A percentile compares a stretch with the other conserved stretches of the same genome.
phyloP scores from a whole-genome alignment of 2,888 invertebrate species.

The Cheilosia variabilis region DNA sequence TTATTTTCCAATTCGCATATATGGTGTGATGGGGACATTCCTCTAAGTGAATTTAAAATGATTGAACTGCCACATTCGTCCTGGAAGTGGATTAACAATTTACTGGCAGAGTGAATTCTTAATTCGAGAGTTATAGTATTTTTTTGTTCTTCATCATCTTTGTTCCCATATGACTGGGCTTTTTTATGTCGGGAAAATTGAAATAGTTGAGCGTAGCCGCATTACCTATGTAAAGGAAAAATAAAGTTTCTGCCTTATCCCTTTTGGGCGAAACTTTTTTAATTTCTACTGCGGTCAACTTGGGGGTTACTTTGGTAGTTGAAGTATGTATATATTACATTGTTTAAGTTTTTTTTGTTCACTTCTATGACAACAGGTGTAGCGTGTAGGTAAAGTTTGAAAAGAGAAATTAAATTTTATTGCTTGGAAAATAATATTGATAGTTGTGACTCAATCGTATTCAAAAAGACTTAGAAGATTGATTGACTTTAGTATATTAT shows the following conservation, averaged over 20 bases:
- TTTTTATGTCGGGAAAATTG: constrained; percentile 7
- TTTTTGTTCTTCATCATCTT: background rate
- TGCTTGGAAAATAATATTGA: constrained; percentile 15
- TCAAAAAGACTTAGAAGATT: background rate
- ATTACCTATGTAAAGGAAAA: background rate
- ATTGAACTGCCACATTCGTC: constrained; percentile 62
- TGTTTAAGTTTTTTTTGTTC: background rate
- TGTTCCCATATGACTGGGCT: background rate
- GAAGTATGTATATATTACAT: constrained; percentile 17
- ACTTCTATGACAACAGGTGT: constrained; percentile 14
- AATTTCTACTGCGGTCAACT: constrained; percentile 40
- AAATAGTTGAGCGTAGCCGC: constrained; percentile 17
- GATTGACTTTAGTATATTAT: background rate
- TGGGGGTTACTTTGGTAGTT: background rate
- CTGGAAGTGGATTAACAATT: constrained; percentile 66
- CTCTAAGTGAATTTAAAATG: constrained; percentile 72
- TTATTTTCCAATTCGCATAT: constrained; percentile 55
- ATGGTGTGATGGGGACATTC: constrained; percentile 36
- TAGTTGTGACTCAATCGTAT: constrained; percentile 11
- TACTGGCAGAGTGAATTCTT: constrained; percentile 35
- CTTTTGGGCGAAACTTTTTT: constrained; percentile 38
- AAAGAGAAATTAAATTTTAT: background rate
- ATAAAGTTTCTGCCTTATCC: constrained; percentile 29
- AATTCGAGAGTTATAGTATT: constrained; percentile 18
- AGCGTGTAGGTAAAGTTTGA: constrained; percentile 17